Evolutionary conservation across 1,140 invertebrate genomes (phyloP).

Genomic region (Maconellicoccus hirsutus): DNA sequence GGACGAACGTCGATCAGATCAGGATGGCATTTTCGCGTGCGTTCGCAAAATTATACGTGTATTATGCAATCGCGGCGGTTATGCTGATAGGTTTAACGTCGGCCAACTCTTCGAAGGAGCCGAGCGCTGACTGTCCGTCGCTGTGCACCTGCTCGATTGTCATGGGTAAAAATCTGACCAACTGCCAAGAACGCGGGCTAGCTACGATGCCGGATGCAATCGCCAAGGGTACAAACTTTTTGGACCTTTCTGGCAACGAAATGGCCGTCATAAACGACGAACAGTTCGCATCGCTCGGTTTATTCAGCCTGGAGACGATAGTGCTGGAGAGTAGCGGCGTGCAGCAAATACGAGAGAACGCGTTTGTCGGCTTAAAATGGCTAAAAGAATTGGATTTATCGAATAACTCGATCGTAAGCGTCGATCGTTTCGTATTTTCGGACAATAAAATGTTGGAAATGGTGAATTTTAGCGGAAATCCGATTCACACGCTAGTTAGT

Average conservation of each 20-base stretch:
- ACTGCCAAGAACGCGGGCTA: neutral
- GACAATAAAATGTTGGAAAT: neutral
- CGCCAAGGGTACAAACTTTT: neutral
- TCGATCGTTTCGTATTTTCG: neutral
- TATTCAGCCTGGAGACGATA: neutral
- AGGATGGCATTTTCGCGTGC: no score
- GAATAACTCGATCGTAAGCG: neutral
- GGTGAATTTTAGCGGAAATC: neutral
- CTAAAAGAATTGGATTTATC: neutral
- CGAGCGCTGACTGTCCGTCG: no score
- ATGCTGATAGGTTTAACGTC: no score
- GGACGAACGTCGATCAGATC: no score
- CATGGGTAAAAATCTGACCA: neutral
- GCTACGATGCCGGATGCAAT: neutral
- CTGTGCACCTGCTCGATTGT: neutral
- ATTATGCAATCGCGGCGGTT: no score
- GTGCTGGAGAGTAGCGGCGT: neutral
- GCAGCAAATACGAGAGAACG: neutral
- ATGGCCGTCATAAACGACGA: neutral
- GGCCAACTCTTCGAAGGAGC: no score
- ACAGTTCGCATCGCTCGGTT: neutral
- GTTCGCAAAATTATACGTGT: no score
- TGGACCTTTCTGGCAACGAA: neutral
- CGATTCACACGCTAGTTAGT: neutral
- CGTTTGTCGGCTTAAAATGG: neutral